These are phyloP conservation scores for Sander lucioperca DNA, from an alignment of 2,113 vertebrate genomes.

Conservation along the genomic window DNA sequence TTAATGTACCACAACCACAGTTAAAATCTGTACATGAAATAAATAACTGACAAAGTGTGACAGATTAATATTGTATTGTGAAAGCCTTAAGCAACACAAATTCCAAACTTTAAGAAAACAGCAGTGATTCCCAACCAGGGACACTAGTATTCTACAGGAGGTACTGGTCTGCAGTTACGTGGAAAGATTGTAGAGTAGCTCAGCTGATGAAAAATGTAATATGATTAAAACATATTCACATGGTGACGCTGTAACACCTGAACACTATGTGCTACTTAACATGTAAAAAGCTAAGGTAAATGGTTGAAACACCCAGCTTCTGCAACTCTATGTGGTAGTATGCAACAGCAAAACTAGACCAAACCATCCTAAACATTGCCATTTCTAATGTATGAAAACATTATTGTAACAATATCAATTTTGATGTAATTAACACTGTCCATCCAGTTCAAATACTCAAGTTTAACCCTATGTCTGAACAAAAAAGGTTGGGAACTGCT, in stretches of 20 bases:
- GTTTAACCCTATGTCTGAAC: background rate
- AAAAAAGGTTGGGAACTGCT: too few relatives aligned
- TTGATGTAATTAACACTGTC: too few relatives aligned
- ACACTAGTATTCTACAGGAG: too few relatives aligned
- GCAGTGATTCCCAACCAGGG: background rate
- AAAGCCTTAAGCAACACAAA: background rate
- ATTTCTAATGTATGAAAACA: background rate
- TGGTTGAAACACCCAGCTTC: background rate
- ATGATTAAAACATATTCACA: too few relatives aligned
- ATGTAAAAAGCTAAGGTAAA: background rate
- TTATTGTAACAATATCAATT: background rate
- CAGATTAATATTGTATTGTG: background rate
- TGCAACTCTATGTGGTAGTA: background rate
- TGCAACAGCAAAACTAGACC: background rate
- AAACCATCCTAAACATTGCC: background rate
- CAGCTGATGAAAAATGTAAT: too few relatives aligned
- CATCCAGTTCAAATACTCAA: background rate
- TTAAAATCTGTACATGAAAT: constrained; percentile 43
- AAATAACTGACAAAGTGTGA: constrained; percentile 15
- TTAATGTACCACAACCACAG: constrained; percentile 41
- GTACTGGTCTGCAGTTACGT: too few relatives aligned
- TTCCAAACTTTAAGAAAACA: background rate
- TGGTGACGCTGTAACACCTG: too few relatives aligned
- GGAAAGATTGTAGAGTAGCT: background rate
- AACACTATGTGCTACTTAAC: too few relatives aligned